Evolutionary conservation across 2,113 vertebrate species (phyloP).

Genomic region (Apaloderma vittatum): DNA sequence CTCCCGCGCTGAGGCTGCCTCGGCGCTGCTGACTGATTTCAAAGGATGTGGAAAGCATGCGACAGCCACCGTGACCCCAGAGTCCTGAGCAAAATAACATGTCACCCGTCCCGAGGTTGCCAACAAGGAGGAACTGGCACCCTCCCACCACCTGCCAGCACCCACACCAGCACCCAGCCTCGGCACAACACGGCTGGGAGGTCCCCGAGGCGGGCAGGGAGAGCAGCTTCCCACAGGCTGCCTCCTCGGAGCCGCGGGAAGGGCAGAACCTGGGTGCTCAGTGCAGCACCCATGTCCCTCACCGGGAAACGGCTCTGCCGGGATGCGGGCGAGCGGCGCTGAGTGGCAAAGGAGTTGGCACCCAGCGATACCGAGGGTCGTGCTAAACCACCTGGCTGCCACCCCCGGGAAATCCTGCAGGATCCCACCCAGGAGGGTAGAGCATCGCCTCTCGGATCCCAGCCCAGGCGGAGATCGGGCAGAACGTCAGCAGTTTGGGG

Average conservation of each 20-base stretch:
- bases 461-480: fast-evolving
- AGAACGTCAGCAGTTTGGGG: neutral
- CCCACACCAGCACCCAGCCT: neutral
- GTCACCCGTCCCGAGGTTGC: neutral
- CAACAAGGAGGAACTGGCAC: fast-evolving
- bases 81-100: neutral
- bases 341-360: neutral
- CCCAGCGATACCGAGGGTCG: fast-evolving
- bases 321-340: fast-evolving
- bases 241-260: neutral
- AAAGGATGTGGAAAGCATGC: neutral
- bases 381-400: neutral
- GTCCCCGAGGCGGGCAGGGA: neutral
- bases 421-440: fast-evolving
- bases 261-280: neutral
- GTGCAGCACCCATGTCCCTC: fast-evolving
- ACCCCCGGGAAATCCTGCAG: fast-evolving
- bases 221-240: neutral
- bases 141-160: neutral
- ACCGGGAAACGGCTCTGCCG: fast-evolving
- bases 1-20: neutral
- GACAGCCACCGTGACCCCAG: neutral
- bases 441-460: fast-evolving
- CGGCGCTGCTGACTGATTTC: neutral
- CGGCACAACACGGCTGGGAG: fast-evolving